Evolutionary conservation across 2,797 vertebrate species (phyloP).

Genomic region (Apogon hyalosoma): DNA sequence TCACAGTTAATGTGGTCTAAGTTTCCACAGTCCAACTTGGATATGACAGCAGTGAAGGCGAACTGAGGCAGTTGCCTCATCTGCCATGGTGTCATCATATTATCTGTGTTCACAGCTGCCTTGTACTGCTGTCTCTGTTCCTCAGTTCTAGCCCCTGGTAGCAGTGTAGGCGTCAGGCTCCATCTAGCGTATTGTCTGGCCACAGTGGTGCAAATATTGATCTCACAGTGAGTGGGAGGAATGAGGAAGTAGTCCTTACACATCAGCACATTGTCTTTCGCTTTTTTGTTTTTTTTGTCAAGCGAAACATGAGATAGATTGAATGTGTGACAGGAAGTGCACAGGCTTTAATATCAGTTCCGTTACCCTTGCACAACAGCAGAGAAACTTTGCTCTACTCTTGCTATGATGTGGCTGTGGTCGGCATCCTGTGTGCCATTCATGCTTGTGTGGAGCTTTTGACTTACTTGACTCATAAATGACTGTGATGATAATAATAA

Average conservation of each 20-base stretch:
- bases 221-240: conserved; percentile 65
- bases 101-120: background rate
- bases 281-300: conserved; percentile 17
- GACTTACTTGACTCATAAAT: conserved; percentile 17
- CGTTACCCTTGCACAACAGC: conserved; percentile 34
- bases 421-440: conserved; percentile 53
- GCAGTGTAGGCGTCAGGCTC: conserved; percentile 50
- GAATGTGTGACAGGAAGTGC: conserved; percentile 66
- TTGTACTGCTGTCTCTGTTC: background rate
- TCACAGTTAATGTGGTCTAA: background rate
- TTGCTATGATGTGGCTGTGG: conserved; percentile 77
- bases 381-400: conserved; percentile 51
- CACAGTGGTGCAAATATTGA: conserved; percentile 68
- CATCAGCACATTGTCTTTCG: conserved; percentile 46
- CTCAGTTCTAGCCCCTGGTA: conserved; percentile 23
- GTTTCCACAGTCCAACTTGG: background rate
- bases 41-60: conserved; percentile 3
- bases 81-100: background rate
- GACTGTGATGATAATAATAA: background rate
- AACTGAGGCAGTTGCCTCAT: background rate
- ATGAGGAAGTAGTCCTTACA: conserved; percentile 62
- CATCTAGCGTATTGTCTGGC: conserved; percentile 52
- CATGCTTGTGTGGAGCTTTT: conserved; percentile 14
- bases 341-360: conserved; percentile 56
- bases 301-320: conserved; percentile 31